Evolutionary conservation across 2,888 invertebrate genomes (phyloP).

Genomic region (Ochropleura plecta): DNA sequence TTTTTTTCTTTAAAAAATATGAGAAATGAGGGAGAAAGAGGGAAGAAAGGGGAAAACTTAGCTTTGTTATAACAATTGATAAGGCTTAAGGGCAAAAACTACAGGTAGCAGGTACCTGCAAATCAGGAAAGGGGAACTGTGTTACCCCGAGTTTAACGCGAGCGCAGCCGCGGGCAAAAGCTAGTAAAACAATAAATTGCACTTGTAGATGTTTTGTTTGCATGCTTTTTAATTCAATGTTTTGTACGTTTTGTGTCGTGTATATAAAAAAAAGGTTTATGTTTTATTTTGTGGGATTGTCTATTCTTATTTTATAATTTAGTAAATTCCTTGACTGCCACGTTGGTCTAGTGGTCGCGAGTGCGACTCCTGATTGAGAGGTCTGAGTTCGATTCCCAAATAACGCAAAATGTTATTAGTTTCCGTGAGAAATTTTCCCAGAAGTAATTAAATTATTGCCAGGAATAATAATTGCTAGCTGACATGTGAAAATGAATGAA

Average conservation of each 20-base stretch:
- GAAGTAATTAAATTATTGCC: background rate
- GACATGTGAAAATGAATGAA: too few species aligned
- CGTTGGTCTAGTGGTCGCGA: background rate
- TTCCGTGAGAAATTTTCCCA: background rate
- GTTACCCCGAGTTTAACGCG: too few species aligned
- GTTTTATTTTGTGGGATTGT: background rate
- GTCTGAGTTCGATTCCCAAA: background rate
- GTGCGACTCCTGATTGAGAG: background rate
- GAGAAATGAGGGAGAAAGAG: too few species aligned
- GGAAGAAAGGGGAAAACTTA: too few species aligned
- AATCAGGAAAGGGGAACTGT: too few species aligned
- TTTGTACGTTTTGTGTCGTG: conserved; percentile 18
- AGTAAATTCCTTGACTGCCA: too few species aligned
- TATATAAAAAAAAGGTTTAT: background rate
- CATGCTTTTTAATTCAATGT: conserved; percentile 11
- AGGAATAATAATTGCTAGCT: background rate
- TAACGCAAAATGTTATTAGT: background rate
- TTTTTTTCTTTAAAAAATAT: too few species aligned
- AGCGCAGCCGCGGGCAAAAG: too few species aligned
- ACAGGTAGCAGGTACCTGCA: too few species aligned
- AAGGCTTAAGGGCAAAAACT: too few species aligned
- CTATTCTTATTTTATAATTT: background rate
- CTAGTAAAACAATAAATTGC: background rate
- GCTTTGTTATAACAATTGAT: too few species aligned
- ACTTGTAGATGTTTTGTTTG: background rate